These are phyloP conservation scores for Poeciliopsis paucimaculata DNA, from an alignment of 2,797 vertebrate genomes.

Conservation along the genomic window DNA sequence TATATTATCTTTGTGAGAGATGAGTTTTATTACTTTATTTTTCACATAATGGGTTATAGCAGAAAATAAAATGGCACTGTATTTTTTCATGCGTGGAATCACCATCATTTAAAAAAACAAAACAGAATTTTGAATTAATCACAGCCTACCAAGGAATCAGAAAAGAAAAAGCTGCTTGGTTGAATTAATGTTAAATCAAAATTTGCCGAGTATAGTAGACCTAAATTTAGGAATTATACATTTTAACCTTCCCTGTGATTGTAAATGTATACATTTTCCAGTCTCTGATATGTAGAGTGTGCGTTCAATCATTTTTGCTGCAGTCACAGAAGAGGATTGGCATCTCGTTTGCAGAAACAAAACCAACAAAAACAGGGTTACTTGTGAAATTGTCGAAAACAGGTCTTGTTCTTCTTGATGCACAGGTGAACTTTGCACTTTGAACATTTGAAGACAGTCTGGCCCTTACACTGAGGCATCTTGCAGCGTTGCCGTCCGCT, in stretches of 20 bases:
- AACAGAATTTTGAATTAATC: no score
- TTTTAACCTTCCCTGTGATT: neutral
- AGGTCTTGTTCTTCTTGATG: constrained; percentile 7
- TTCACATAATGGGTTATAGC: no score
- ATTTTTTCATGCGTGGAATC: no score
- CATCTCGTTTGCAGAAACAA: neutral
- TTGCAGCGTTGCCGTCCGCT: constrained; percentile 5
- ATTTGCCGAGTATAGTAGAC: neutral
- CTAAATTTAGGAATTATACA: neutral
- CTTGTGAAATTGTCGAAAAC: constrained; percentile 1
- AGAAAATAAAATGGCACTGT: no score
- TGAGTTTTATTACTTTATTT: no score
- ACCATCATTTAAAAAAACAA: no score
- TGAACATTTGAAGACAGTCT: constrained; percentile 8
- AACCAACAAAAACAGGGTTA: neutral
- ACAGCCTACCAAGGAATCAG: neutral
- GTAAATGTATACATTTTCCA: neutral
- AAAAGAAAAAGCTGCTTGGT: neutral
- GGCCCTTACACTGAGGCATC: constrained; percentile 4
- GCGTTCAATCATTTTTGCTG: neutral
- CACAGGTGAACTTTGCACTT: constrained; percentile 12
- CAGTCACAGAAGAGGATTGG: neutral
- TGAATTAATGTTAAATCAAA: neutral
- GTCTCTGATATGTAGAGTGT: neutral
- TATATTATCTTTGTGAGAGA: no score